Evolutionary conservation across 2,113 vertebrate genomes (phyloP), one percentile per base, ranked within the genome.

Genomic region (Datnioides undecimradiatus): DNA sequence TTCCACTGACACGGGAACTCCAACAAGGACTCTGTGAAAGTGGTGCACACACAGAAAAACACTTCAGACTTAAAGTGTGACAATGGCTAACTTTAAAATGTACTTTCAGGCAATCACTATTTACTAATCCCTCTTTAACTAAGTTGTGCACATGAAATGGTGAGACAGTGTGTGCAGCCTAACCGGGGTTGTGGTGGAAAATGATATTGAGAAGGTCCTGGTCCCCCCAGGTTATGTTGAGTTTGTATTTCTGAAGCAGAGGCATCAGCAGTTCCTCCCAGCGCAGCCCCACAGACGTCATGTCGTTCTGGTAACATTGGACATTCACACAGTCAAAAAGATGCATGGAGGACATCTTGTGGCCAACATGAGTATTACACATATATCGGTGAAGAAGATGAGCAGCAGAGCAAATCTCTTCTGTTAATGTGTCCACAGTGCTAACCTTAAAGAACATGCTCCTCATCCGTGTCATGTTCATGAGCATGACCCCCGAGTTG

Each of bases 191-290:
- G 83, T 98, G 94, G 92, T 96, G 97, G 92, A 98, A 99, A 81
- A 98, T 95, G 8, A 99, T 98, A 88, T 99, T 99, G 75, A 99
- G 87, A 6, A 99, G 94, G 90, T 99, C 98, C 88, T 99, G 98
- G 89, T 99, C 97, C 46, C 97, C 97, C 97, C 97, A 99, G 0
- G 97, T 99, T 82, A 99, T 98, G 87, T 99, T 99, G 46, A 99
- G 91, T 68, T 98, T 98, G 87, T 99, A 99, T 87, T 99, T 98
- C 88, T 97, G 97, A 48, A 98, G 92, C 6, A 99, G 52, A 5
- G 97, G 97, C 96, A 98, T 96, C 68, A 99, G 95, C 73, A 98
- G 94, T 86, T 99, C 97, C 83, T 95, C 95, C 97, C 97, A 99
- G 0, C 87, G 95, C 34, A 99, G 92, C 0, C 89, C 93, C 31